Evolutionary conservation across 2,888 invertebrate species (phyloP).

Genomic region (Pyrrhosoma nymphula): DNA sequence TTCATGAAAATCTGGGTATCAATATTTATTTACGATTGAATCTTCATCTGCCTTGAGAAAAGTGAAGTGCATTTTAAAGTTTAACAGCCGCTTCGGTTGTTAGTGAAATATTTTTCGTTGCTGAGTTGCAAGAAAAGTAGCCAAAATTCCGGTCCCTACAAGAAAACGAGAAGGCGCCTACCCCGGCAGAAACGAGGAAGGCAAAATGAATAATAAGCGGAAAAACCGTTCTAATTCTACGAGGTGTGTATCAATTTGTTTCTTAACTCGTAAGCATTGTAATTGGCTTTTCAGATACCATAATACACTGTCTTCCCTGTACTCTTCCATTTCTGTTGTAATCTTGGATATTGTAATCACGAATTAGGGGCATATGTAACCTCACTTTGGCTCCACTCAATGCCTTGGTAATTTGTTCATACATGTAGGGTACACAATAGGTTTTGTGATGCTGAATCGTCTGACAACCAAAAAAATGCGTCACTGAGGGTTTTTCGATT

Average conservation of each 20-base stretch:
- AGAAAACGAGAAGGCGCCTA: conserved; percentile 89
- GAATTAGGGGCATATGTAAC: no score
- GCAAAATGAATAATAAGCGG: conserved; percentile 89
- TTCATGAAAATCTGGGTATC: neutral
- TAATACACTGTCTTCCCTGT: neutral
- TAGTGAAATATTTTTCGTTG: conserved; percentile 61
- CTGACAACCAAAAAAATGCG: no score
- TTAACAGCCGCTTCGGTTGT: conserved; percentile 50
- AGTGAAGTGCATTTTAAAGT: neutral
- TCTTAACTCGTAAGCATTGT: conserved; percentile 53
- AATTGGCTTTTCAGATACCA: neutral
- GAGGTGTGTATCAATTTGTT: conserved; percentile 80
- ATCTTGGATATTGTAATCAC: neutral
- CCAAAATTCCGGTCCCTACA: conserved; percentile 93
- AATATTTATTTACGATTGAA: conserved; percentile 36
- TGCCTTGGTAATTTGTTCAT: no score
- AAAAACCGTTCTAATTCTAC: conserved; percentile 90
- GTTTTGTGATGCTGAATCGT: no score
- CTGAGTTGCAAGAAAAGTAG: conserved; percentile 75
- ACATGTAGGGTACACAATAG: no score
- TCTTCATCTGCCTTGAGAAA: neutral
- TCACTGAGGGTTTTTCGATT: no score
- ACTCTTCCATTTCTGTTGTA: neutral
- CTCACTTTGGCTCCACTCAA: no score
- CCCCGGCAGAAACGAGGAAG: conserved; percentile 82